Conservation (phyloP, 1,140 invertebrate genomes). For the Drosophila pandora region DNA sequence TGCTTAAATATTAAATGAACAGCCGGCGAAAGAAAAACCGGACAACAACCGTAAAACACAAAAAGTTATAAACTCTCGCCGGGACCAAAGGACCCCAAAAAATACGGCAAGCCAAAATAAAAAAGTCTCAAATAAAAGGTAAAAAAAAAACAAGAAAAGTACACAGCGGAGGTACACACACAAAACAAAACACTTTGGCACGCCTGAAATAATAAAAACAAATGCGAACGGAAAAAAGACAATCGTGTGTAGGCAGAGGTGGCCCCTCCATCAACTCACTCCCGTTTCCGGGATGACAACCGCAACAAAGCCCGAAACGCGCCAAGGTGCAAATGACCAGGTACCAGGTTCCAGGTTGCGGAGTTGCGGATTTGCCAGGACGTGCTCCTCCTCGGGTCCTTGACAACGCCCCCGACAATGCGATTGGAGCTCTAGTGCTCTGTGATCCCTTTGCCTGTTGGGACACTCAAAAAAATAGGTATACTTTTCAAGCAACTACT, state of each 20-base stretch:
- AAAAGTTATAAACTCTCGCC: conserved; percentile 79
- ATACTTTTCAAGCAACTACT: background rate
- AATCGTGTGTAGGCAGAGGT: conserved; percentile 63
- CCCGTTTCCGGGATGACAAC: conserved; percentile 34
- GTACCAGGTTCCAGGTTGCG: background rate
- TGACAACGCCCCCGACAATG: conserved; percentile 30
- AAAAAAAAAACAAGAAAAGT: conserved; percentile 13
- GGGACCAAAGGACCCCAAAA: conserved; percentile 40
- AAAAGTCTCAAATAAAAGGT: conserved; percentile 15
- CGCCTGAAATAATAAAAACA: conserved; percentile 82
- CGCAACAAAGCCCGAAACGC: conserved; percentile 66
- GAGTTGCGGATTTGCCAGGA: conserved; percentile 30
- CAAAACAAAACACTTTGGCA: conserved; percentile 78
- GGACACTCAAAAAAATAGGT: conserved; percentile 11
- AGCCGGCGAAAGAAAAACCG: conserved; percentile 48
- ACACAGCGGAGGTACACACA: conserved; percentile 13
- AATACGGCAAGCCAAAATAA: conserved; percentile 10
- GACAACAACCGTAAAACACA: conserved; percentile 80
- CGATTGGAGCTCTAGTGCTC: conserved; percentile 27
- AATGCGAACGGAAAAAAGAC: conserved; percentile 70
- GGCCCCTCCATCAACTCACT: background rate
- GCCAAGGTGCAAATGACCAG: conserved; percentile 78
- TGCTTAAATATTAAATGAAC: conserved; percentile 83
- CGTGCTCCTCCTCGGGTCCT: conserved; percentile 25
- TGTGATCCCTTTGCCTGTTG: background rate